These are phyloP conservation scores for Lycaon pictus DNA, from an alignment of 2,113 vertebrate genomes.

Conservation along the genomic window DNA sequence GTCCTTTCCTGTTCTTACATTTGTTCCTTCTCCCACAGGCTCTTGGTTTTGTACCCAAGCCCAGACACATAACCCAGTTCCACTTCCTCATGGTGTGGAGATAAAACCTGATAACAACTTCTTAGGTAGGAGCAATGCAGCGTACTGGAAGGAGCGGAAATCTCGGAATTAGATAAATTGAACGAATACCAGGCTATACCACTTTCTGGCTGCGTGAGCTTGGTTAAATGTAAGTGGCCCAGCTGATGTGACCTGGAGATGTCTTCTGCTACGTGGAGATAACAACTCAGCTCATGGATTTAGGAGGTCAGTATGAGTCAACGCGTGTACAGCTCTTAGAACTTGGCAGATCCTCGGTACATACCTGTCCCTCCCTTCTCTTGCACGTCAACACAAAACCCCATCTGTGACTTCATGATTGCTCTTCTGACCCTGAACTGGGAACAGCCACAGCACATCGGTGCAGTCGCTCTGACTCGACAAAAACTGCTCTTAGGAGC, in stretches of 20 bases:
- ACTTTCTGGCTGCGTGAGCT: not conserved
- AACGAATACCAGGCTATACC: not conserved
- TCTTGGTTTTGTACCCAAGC: not conserved
- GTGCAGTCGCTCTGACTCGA: not conserved
- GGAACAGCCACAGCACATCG: not conserved
- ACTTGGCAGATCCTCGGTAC: not conserved
- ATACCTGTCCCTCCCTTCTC: not conserved
- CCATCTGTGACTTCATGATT: not conserved
- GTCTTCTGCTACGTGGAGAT: not conserved
- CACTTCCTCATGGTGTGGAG: not conserved
- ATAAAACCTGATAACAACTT: not conserved
- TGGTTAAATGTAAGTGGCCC: slow-evolving; percentile 42
- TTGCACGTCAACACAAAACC: not conserved
- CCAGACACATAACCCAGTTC: not conserved
- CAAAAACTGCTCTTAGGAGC: not conserved
- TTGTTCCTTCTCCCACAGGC: not conserved
- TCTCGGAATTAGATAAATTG: not conserved
- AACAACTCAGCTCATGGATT: not conserved
- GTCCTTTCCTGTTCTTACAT: not conserved
- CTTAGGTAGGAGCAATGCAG: not conserved
- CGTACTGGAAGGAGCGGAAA: not conserved
- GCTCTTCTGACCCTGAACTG: not conserved
- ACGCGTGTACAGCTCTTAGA: not conserved
- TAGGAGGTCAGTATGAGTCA: not conserved
- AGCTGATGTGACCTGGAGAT: not conserved